Conservation (phyloP, 2,113 vertebrate genomes). For the Mormyrus iriodes region DNA sequence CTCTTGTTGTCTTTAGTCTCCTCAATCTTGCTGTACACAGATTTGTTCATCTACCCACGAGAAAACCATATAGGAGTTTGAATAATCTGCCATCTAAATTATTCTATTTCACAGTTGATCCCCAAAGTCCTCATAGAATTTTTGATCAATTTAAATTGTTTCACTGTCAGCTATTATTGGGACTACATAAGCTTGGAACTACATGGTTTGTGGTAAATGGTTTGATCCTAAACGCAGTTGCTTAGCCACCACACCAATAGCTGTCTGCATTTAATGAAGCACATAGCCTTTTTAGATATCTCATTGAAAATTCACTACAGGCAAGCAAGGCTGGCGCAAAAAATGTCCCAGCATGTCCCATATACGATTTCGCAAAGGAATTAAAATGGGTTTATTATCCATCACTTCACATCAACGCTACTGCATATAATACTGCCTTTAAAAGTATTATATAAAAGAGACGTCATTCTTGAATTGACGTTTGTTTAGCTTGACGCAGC, state of each 20-base stretch:
- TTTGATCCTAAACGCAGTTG: neutral
- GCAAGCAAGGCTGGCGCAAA: neutral
- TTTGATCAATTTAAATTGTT: neutral
- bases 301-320: neutral
- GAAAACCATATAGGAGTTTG: neutral
- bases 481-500: neutral
- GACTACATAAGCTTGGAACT: neutral
- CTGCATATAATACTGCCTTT: neutral
- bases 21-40: constrained; percentile 77
- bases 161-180: neutral
- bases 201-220: neutral
- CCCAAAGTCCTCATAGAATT: neutral
- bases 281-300: neutral
- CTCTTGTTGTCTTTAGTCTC: constrained; percentile 86
- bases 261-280: neutral
- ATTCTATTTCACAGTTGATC: neutral
- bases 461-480: neutral
- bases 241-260: neutral
- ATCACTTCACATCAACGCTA: too few relatives aligned
- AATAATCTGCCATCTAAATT: neutral
- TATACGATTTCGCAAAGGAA: neutral
- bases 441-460: neutral
- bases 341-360: neutral
- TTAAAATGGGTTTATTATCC: neutral
- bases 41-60: constrained; percentile 68